A percentile compares a stretch with the other conserved stretches of the same genome.
These are phyloP conservation scores for Periplaneta americana DNA, from an alignment of 1,140 invertebrate species.

Conservation along the genomic window DNA sequence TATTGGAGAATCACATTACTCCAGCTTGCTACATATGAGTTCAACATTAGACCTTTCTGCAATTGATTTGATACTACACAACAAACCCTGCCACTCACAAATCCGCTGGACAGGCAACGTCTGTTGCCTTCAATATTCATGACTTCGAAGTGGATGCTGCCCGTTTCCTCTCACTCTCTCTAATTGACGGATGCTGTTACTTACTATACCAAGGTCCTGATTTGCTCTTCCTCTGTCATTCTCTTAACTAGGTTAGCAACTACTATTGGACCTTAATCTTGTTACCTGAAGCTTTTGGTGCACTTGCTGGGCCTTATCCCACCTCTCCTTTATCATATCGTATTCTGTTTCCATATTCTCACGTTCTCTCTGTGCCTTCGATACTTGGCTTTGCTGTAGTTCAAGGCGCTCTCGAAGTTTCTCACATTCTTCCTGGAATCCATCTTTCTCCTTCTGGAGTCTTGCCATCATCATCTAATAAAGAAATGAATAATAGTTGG, in stretches of 20 bases:
- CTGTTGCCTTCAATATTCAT: too few species aligned
- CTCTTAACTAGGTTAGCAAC: not conserved
- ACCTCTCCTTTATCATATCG: slow-evolving; percentile 78
- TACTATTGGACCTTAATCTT: not conserved
- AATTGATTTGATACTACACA: too few species aligned
- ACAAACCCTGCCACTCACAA: too few species aligned
- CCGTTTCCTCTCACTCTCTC: too few species aligned
- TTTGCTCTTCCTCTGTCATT: too few species aligned
- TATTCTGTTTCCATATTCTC: slow-evolving; percentile 79
- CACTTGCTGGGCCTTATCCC: slow-evolving; percentile 78
- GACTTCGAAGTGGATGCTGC: too few species aligned
- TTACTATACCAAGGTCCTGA: too few species aligned
- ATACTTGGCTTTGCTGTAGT: slow-evolving; percentile 67
- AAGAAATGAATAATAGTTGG: too few species aligned
- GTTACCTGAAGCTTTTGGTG: slow-evolving; percentile 74
- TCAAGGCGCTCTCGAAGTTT: slow-evolving; percentile 76
- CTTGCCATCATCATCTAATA: slow-evolving; percentile 59
- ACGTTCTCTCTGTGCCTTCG: slow-evolving; percentile 77
- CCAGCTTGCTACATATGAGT: too few species aligned
- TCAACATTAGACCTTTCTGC: too few species aligned
- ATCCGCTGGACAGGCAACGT: too few species aligned
- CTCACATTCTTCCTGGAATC: slow-evolving; percentile 71
- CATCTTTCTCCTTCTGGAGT: slow-evolving; percentile 83
- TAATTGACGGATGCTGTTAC: not conserved
- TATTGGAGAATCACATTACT: too few species aligned